Evolutionary conservation across 2,888 invertebrate genomes (phyloP), one percentile per base, ranked within the genome.

Genomic region (Clusia tigrina): DNA sequence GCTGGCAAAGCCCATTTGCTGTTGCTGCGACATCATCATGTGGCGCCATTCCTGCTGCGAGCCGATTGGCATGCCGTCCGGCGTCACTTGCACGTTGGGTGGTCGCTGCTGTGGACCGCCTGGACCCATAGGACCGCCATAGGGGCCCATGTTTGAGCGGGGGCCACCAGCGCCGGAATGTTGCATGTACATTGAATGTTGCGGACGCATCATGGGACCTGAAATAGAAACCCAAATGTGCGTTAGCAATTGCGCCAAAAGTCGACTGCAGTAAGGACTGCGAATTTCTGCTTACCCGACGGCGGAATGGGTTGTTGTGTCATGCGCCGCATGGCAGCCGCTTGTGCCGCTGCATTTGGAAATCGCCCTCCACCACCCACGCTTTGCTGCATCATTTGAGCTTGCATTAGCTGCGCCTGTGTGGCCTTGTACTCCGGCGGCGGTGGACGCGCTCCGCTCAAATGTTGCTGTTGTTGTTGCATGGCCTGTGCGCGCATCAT

Each of bases 401-500:
- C 86, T 70, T 84, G 84, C 81, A 84, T 82, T 56, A 84, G 70
- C 63, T 84, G 84, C 52, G 81, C 82, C 67, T 83, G 83, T 66
- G 79, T 83, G 76, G 91, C 88, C 83, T 93, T 94, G 84, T 94
- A 94, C 82, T 94, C 94, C 1, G 94, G 94, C 48, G 94, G 94
- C 22, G 94, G 94, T 25, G 93, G 92, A 58, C 92, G 87, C 22
- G 86, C 85, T 1, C 85, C 82, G 46, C 83, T 83, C 82, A 86
- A 85, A 67, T 86, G 86, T 69, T 87, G 86, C 65, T 86, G 85
- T 65, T 79, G 78, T 66, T 71, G 71, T 67, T 55, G 55, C 32
- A n/a, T 59, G 59, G 74, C 76, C 68, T 76, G 76, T 12, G 72
- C 79, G 52, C 81, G 77, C 81, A 82, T 77, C 75, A 90, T 90